These are phyloP conservation scores for Petrolisthes cinctipes DNA, from an alignment of 2,888 invertebrate genomes.

Conservation along the genomic window DNA sequence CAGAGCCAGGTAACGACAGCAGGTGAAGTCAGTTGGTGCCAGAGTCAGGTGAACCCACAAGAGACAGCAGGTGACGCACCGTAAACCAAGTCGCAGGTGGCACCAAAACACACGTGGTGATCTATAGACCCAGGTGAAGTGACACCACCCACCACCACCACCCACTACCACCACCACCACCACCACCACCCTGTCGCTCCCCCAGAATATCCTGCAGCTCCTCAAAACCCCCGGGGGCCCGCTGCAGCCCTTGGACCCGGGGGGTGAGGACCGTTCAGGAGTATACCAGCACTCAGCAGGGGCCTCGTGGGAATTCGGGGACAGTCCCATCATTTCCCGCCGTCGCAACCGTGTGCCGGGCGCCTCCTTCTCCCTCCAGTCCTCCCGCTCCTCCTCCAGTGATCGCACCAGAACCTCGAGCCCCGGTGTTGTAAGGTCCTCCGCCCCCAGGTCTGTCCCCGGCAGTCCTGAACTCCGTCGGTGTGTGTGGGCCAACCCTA, in stretches of 20 bases:
- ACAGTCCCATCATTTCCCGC: conserved; percentile 21
- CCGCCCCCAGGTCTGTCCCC: conserved; percentile 14
- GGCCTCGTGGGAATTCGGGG: conserved; percentile 42
- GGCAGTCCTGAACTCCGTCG: conserved; percentile 23
- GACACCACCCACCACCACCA: neutral
- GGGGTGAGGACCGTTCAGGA: conserved; percentile 34
- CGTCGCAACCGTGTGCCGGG: conserved; percentile 17
- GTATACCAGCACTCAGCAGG: conserved; percentile 40
- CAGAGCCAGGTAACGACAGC: no score
- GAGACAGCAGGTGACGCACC: neutral
- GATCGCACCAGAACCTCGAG: neutral
- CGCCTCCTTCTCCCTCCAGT: neutral
- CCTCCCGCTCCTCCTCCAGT: conserved; percentile 8
- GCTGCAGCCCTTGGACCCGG: conserved; percentile 37
- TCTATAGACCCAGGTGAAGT: neutral
- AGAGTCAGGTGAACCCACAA: no score
- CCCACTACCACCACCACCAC: neutral
- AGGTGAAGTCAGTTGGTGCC: no score
- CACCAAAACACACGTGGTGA: no score
- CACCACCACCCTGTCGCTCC: conserved; percentile 30
- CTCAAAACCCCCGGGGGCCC: conserved; percentile 46
- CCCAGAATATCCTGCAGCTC: conserved; percentile 41
- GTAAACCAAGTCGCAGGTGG: no score
- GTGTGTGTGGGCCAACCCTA: conserved; percentile 25
- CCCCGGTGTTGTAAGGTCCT: neutral